Conservation (phyloP, 2,888 invertebrate species). For the Sipunculus nudus region DNA sequence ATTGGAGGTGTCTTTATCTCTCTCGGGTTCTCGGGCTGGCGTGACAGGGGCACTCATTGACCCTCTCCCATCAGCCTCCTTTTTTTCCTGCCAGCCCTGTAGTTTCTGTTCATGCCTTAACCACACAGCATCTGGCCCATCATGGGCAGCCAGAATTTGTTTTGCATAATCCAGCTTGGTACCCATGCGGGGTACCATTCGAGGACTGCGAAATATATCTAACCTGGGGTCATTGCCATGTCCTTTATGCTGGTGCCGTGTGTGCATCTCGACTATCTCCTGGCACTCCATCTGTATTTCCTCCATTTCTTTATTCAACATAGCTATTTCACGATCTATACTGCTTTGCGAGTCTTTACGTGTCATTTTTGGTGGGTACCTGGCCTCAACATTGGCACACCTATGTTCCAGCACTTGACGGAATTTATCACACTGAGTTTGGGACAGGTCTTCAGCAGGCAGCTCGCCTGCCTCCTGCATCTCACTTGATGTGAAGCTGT, state of each 20-base stretch:
- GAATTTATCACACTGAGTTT: slow-evolving; percentile 56
- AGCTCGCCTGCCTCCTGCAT: slow-evolving; percentile 33
- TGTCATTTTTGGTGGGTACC: background rate
- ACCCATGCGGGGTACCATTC: slow-evolving; percentile 63
- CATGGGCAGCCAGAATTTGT: slow-evolving; percentile 10
- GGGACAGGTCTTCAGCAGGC: slow-evolving; percentile 50
- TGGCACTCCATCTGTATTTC: slow-evolving; percentile 72
- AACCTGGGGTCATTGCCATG: no score
- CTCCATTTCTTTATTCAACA: slow-evolving; percentile 72
- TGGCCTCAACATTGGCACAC: slow-evolving; percentile 42
- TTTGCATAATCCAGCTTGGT: slow-evolving; percentile 59
- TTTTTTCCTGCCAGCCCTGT: background rate
- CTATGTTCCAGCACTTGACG: slow-evolving; percentile 56
- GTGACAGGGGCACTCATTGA: no score
- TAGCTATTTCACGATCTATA: slow-evolving; percentile 71
- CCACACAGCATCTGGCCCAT: background rate
- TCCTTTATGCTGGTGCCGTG: slow-evolving; percentile 49
- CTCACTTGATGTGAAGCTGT: slow-evolving; percentile 55
- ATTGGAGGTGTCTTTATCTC: slow-evolving; percentile 73
- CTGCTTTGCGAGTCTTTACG: slow-evolving; percentile 58
- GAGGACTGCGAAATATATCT: slow-evolving; percentile 35
- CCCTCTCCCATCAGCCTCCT: slow-evolving; percentile 3
- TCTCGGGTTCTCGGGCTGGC: slow-evolving; percentile 42
- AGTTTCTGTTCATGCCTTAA: background rate
- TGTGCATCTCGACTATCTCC: slow-evolving; percentile 65